These are phyloP conservation scores for Tortrix viridana DNA, from an alignment of 2,888 invertebrate species.

Conservation along the genomic window DNA sequence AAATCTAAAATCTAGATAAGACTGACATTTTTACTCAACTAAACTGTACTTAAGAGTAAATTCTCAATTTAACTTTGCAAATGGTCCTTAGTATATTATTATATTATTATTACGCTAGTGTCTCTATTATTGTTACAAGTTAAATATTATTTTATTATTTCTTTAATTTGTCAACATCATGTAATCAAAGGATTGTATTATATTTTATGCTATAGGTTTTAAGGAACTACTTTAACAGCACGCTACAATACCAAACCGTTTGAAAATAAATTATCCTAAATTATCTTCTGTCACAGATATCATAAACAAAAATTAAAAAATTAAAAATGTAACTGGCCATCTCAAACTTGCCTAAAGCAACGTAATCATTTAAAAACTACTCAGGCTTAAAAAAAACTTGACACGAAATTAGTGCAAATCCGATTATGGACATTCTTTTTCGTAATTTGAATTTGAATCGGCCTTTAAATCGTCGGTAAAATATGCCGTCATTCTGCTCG, in stretches of 20 bases:
- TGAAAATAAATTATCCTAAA: conserved; percentile 17
- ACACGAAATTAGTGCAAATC: conserved; percentile 36
- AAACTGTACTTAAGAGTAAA: too few species aligned
- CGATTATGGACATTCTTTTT: conserved; percentile 27
- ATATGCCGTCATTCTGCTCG: conserved; percentile 22
- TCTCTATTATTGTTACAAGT: too few species aligned
- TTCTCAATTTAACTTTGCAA: too few species aligned
- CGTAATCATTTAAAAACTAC: conserved; percentile 28
- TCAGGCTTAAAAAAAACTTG: conserved; percentile 6
- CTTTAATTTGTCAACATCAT: too few species aligned
- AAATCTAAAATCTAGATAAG: too few species aligned
- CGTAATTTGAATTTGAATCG: conserved; percentile 35
- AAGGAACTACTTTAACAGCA: background rate
- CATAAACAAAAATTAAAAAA: conserved; percentile 15
- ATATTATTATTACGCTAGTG: too few species aligned
- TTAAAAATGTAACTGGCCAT: conserved; percentile 5
- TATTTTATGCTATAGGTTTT: background rate
- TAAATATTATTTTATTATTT: too few species aligned
- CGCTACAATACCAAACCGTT: conserved; percentile 1
- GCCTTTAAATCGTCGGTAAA: conserved; percentile 18
- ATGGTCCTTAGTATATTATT: too few species aligned
- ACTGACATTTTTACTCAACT: too few species aligned
- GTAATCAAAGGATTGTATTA: too few species aligned
- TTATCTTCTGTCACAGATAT: conserved; percentile 4
- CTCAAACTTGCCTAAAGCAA: background rate